Conservation (phyloP, 1,140 invertebrate genomes). For the Proctacanthus coquilletti region DNA sequence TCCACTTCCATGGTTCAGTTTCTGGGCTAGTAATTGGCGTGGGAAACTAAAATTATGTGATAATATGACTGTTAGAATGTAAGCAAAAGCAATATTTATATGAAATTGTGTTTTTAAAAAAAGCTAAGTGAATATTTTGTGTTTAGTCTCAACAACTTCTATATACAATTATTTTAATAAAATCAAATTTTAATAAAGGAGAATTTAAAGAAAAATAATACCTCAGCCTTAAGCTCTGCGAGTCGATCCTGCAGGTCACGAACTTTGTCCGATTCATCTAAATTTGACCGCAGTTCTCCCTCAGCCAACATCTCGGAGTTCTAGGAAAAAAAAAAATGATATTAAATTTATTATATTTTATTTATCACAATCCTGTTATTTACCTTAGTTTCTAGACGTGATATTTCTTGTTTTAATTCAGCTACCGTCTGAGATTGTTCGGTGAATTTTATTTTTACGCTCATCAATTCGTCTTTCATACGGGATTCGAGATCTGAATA, state of each 20-base stretch:
- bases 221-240: conserved; percentile 82
- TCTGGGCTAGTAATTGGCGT: conserved; percentile 68
- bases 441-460: conserved; percentile 83
- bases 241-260: conserved; percentile 81
- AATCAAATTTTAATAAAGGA: not conserved
- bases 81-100: conserved; percentile 3
- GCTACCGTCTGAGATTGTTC: conserved; percentile 87
- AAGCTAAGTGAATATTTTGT: not conserved
- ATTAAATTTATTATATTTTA: not conserved
- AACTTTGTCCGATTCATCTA: conserved; percentile 68
- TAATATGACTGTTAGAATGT: conserved; percentile 6
- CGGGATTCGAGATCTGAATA: conserved; percentile 67
- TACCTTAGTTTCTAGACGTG: conserved; percentile 83
- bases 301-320: conserved; percentile 84
- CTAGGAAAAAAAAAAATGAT: conserved; percentile 33
- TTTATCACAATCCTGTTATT: conserved; percentile 4
- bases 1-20: conserved; percentile 72
- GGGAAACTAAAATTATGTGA: conserved; percentile 44
- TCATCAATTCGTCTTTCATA: conserved; percentile 90
- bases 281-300: conserved; percentile 65
- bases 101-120: conserved; percentile 1
- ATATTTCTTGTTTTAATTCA: conserved; percentile 90
- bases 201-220: conserved; percentile 24
- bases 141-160: not conserved
- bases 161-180: not conserved